Evolutionary conservation across 1,140 invertebrate species (phyloP), one percentile per base, ranked within the genome.

Genomic region (Pollicipes pollicipes): DNA sequence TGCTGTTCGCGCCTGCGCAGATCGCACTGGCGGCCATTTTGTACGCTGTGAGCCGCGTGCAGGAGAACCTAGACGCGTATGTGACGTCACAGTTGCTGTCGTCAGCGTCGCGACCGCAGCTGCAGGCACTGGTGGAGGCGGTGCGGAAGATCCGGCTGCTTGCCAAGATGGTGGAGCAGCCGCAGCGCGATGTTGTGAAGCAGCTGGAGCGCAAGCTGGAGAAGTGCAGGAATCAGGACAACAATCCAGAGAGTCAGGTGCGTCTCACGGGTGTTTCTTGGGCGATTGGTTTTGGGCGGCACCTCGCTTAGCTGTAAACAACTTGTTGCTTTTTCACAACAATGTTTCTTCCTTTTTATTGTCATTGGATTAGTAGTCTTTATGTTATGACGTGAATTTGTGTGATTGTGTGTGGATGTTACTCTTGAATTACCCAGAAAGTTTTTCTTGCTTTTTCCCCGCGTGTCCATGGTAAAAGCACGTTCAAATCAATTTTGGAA

Each of bases 71-170:
- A 3, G 94, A 97, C 78, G 88, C 86, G 76, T 96, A 94, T 81
- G 90, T 97, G 0, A 93, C 91, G 90, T 93, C 97, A 76, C 97
- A 89, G 67, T 97, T 82, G 80, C 94, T 98, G 80, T 93, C 94
- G 10, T 94, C 94, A 68, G 93, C 86, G 68, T 93, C 94, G 81
- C 91, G 95, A 81, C 97, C 97, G 81, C 95, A 98, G 73, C 97
- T 89, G 6, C 63, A 64, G 63, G 63, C 63, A 21, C 63, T 64
- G 63, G 63, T 64, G 6, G 63, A 64, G 63, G 63, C 63, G 6
- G 63, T 64, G 10, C 63, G 63, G 6, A 64, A 64, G 27, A 64
- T 64, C 27, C 63, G 63, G 3, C 63, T 64, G 21, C 21, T 64
- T 4, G 63, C 26, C 63, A 64, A 64, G 27, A 64, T n/a, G 63